phyloP scores from a whole-genome alignment of 2,888 invertebrate species.

The Mycalesis mineus region DNA sequence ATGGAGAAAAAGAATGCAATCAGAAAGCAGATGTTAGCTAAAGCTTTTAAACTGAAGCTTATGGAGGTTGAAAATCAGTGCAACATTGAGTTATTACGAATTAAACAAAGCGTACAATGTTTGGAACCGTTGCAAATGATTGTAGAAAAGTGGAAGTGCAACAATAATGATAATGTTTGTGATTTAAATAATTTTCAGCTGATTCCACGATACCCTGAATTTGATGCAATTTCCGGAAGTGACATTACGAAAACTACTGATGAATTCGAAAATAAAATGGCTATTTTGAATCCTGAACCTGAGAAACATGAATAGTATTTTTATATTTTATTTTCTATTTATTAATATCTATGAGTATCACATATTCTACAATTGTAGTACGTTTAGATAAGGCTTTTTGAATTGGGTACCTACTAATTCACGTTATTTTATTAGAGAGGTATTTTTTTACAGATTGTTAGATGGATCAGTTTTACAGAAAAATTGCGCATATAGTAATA shows the following conservation, averaged over 20 bases:
- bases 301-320: constrained; percentile 4
- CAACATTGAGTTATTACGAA: constrained; percentile 63
- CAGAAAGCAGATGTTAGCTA: constrained; percentile 68
- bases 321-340: background rate
- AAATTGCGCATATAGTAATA: too few species aligned
- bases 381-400: too few species aligned
- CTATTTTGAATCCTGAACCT: constrained; percentile 24
- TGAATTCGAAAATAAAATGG: constrained; percentile 33
- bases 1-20: constrained; percentile 69
- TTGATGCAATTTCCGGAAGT: constrained; percentile 42
- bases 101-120: constrained; percentile 70
- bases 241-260: constrained; percentile 40
- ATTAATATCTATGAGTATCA: background rate
- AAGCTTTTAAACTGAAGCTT: constrained; percentile 63
- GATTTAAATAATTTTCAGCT: constrained; percentile 56
- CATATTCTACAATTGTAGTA: too few species aligned
- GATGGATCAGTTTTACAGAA: too few species aligned
- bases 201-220: constrained; percentile 58
- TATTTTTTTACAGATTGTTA: too few species aligned
- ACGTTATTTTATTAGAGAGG: too few species aligned
- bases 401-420: too few species aligned
- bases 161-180: constrained; percentile 40
- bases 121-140: constrained; percentile 65
- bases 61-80: constrained; percentile 72
- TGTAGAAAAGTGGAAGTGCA: constrained; percentile 60